Conservation (phyloP, 2,113 vertebrate genomes). For the Anas platyrhynchos region DNA sequence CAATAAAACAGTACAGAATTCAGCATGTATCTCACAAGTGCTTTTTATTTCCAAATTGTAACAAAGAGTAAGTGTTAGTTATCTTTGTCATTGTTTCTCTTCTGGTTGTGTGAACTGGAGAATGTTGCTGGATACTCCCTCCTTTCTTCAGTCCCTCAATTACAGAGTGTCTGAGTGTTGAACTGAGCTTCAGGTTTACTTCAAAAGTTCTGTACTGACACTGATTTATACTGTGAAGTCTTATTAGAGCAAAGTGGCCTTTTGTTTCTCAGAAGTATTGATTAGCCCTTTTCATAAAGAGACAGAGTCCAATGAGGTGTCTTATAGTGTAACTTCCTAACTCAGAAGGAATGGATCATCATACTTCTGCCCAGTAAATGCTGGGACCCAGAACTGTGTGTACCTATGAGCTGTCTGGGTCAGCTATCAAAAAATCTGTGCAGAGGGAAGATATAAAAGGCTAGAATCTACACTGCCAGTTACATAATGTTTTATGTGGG, state of each 20-base stretch:
- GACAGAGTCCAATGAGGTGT: not conserved
- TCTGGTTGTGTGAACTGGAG: not conserved
- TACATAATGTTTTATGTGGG: not conserved
- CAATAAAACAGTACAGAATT: not conserved
- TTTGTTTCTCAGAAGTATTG: not conserved
- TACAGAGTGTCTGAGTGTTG: not conserved
- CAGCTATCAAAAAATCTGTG: not conserved
- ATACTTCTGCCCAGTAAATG: not conserved
- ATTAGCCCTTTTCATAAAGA: not conserved
- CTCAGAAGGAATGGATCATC: not conserved
- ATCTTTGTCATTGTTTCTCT: not conserved
- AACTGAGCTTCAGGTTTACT: not conserved
- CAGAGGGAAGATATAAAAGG: not conserved
- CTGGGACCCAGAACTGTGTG: not conserved
- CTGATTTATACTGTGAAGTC: not conserved
- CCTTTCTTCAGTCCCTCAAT: not conserved
- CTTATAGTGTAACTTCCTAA: not conserved
- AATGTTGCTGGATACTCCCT: not conserved
- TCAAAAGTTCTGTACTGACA: not conserved
- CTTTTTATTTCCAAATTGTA: not conserved
- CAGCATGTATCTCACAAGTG: not conserved
- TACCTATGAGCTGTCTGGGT: not conserved
- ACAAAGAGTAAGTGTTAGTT: not conserved
- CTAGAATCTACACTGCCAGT: not conserved
- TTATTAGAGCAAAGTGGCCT: no score